Conservation (phyloP, 2,797 vertebrate species). For the Carapus acus region DNA sequence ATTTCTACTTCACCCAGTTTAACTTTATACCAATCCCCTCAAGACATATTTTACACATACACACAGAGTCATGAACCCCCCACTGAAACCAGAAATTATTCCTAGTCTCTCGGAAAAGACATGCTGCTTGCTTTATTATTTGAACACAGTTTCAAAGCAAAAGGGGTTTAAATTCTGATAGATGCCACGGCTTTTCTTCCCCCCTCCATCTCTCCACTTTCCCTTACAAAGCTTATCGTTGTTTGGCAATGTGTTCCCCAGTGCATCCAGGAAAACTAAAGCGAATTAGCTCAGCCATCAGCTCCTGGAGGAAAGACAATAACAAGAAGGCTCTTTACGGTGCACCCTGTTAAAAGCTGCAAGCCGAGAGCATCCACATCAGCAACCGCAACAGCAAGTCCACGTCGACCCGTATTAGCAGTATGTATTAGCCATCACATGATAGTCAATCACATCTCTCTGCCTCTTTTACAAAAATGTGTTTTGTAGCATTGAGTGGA, state of each 20-base stretch:
- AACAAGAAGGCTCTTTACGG: slow-evolving; percentile 91
- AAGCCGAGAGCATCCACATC: slow-evolving; percentile 59
- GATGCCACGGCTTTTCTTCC: slow-evolving; percentile 78
- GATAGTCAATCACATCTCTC: slow-evolving; percentile 18
- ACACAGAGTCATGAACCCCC: slow-evolving; percentile 83
- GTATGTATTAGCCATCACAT: too few relatives aligned
- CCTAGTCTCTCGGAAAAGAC: slow-evolving; percentile 89
- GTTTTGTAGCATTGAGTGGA: slow-evolving; percentile 6
- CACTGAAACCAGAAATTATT: slow-evolving; percentile 93
- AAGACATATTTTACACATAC: slow-evolving; percentile 94
- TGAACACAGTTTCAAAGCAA: slow-evolving; percentile 93
- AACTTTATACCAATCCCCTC: slow-evolving; percentile 99
- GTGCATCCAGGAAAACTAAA: slow-evolving; percentile 96
- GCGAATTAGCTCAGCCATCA: slow-evolving; percentile 99
- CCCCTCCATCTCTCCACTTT: slow-evolving; percentile 73
- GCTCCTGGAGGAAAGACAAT: slow-evolving; percentile 92
- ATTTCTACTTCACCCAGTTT: slow-evolving; percentile 99
- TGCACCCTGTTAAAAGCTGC: slow-evolving; percentile 80
- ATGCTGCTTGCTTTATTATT: slow-evolving; percentile 89
- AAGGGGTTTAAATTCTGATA: slow-evolving; percentile 90
- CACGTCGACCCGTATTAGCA: too few relatives aligned
- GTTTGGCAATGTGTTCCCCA: slow-evolving; percentile 92
- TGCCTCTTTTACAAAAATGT: slow-evolving; percentile 10
- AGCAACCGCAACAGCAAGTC: too few relatives aligned
- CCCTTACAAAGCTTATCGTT: slow-evolving; percentile 90